These are phyloP conservation scores for Corythaeola cristata DNA, from an alignment of 2,113 vertebrate species.

Conservation along the genomic window DNA sequence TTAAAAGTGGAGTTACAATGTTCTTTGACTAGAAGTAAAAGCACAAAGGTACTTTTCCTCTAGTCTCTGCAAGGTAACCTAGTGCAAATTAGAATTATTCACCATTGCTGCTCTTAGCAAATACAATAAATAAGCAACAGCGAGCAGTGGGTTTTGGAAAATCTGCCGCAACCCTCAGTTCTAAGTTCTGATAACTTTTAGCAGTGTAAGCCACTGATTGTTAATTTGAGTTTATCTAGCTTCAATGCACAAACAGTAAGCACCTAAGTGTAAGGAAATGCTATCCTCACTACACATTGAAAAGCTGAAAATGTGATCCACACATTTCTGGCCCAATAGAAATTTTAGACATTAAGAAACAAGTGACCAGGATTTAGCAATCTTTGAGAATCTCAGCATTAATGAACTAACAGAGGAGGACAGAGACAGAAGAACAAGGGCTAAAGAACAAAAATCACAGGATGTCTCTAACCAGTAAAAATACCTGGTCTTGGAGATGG, in stretches of 20 bases:
- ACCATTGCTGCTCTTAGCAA: background rate
- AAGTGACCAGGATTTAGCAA: background rate
- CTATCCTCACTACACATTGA: background rate
- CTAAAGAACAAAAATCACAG: background rate
- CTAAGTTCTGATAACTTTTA: background rate
- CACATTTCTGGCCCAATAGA: background rate
- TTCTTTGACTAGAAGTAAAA: background rate
- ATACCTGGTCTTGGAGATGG: background rate
- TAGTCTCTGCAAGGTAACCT: background rate
- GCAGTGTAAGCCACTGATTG: background rate
- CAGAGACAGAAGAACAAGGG: background rate
- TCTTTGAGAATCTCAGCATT: background rate
- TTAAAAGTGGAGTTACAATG: background rate
- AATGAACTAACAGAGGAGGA: background rate
- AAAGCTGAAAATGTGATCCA: background rate
- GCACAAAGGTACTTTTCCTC: background rate
- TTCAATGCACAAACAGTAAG: background rate
- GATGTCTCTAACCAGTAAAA: background rate
- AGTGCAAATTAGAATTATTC: background rate
- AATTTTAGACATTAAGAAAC: background rate
- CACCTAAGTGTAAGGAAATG: background rate
- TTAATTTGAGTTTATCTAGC: background rate
- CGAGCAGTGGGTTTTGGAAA: background rate
- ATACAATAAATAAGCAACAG: background rate
- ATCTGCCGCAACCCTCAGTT: background rate